Evolutionary conservation across 2,797 vertebrate genomes (phyloP).

Genomic region (Poecilia wingei): DNA sequence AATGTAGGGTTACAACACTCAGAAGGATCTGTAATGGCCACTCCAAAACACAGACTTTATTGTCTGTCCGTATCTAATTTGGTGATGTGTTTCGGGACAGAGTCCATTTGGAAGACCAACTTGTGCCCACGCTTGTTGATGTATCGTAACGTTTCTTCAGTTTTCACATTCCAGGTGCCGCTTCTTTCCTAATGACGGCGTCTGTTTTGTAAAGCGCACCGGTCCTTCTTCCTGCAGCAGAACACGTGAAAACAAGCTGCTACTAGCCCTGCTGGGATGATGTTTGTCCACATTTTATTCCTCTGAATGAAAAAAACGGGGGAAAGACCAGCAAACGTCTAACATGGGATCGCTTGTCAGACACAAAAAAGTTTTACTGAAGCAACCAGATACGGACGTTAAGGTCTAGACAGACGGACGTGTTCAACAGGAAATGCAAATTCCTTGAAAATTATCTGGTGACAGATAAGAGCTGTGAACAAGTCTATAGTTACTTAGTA

Average conservation of each 20-base stretch:
- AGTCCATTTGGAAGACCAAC: background rate
- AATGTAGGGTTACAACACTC: background rate
- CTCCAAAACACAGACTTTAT: background rate
- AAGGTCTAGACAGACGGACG: background rate
- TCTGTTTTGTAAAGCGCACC: background rate
- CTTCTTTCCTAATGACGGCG: background rate
- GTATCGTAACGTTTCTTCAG: background rate
- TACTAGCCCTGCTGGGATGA: background rate
- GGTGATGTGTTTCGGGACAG: background rate
- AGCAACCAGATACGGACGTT: background rate
- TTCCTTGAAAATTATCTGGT: background rate
- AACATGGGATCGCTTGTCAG: background rate
- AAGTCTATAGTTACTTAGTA: background rate
- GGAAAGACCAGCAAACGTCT: background rate
- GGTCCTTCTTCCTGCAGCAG: background rate
- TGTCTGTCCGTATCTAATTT: background rate
- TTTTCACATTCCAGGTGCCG: background rate
- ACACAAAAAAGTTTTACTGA: background rate
- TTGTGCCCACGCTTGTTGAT: background rate
- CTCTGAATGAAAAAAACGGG: background rate
- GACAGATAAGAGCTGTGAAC: background rate
- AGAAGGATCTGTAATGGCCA: background rate
- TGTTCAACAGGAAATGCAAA: background rate
- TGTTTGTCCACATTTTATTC: background rate
- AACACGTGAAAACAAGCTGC: background rate